Percentiles rank a stretch among this genome's conserved stretches.
phyloP scores from a whole-genome alignment of 2,113 vertebrate genomes.

The Chrysochloris asiatica region DNA sequence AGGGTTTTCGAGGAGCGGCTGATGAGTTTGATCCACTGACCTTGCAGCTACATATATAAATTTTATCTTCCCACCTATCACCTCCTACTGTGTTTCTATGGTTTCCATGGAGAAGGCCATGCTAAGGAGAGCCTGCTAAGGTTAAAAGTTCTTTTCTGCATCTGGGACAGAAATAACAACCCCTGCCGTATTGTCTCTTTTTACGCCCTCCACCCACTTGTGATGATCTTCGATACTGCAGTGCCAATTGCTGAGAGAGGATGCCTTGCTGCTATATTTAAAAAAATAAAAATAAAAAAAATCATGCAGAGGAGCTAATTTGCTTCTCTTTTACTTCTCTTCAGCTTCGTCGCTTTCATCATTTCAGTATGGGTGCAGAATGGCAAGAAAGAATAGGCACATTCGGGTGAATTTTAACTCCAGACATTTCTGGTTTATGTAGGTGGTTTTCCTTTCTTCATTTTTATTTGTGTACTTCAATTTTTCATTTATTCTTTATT shows the following conservation, averaged over 20 bases:
- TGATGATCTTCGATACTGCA: background rate
- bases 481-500: slow-evolving; percentile 76
- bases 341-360: background rate
- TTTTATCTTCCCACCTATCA: slow-evolving; percentile 3
- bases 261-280: background rate
- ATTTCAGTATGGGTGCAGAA: background rate
- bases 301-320: background rate
- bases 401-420: background rate
- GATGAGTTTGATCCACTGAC: too few relatives aligned
- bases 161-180: slow-evolving; percentile 27
- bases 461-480: slow-evolving; percentile 57
- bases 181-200: background rate
- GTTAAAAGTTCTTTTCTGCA: slow-evolving; percentile 48
- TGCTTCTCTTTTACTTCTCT: background rate
- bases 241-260: background rate
- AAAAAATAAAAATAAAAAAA: too few relatives aligned
- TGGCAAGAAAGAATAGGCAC: background rate
- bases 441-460: slow-evolving; percentile 24
- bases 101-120: slow-evolving; percentile 69
- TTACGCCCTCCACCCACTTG: background rate
- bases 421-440: background rate
- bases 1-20: too few relatives aligned
- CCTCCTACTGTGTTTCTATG: background rate
- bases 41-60: background rate
- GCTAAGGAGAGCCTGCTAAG: slow-evolving; percentile 50